Conservation (phyloP, 2,888 invertebrate genomes). For the Fragum fragum region DNA sequence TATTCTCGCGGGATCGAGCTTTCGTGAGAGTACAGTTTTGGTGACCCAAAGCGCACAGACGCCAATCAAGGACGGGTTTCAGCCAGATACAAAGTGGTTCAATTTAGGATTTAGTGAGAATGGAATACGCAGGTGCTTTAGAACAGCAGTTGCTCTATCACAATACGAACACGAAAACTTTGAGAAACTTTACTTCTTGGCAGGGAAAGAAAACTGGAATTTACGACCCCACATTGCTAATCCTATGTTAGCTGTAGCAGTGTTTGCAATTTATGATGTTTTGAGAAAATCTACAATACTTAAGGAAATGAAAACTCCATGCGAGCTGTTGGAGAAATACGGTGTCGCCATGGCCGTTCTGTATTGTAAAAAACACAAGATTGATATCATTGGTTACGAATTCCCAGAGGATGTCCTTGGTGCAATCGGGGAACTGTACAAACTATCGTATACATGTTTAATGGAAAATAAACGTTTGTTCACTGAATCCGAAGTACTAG, state of each 20-base stretch:
- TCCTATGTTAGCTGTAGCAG: constrained; percentile 69
- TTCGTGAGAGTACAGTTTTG: constrained; percentile 74
- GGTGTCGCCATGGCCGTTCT: constrained; percentile 74
- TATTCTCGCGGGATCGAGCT: constrained; percentile 69
- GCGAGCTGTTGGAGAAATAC: constrained; percentile 73
- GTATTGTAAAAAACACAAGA: constrained; percentile 71
- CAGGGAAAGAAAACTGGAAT: constrained; percentile 62
- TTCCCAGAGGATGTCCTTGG: constrained; percentile 72
- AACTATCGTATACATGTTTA: constrained; percentile 70
- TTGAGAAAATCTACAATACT: constrained; percentile 62
- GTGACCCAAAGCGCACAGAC: constrained; percentile 73
- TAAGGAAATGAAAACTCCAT: constrained; percentile 67
- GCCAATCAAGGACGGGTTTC: constrained; percentile 51
- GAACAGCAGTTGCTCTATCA: constrained; percentile 68
- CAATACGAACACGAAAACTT: constrained; percentile 70
- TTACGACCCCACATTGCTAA: constrained; percentile 59
- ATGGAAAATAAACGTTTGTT: constrained; percentile 53
- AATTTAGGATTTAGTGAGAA: constrained; percentile 69
- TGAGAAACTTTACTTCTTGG: constrained; percentile 67
- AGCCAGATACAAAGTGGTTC: constrained; percentile 72
- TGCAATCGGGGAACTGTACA: constrained; percentile 69
- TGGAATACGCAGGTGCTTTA: constrained; percentile 69
- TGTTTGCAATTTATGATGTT: constrained; percentile 67
- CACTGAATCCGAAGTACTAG: constrained; percentile 67
- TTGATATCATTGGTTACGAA: constrained; percentile 69